Evolutionary conservation across 1,140 invertebrate species (phyloP).

Genomic region (Papilio machaon): DNA sequence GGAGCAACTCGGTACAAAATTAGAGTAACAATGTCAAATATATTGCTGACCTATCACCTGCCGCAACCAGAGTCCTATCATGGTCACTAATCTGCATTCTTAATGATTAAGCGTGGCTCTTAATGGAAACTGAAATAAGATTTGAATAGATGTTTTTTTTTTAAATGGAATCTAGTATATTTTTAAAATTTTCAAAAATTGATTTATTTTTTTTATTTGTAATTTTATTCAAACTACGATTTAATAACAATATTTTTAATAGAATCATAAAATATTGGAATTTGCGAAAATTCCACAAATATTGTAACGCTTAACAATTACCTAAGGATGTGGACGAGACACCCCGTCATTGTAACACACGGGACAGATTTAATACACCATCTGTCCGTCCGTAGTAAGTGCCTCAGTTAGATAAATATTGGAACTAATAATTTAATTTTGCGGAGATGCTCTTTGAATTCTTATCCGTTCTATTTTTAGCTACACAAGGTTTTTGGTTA

Average conservation of each 20-base stretch:
- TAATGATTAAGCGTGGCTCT: no score
- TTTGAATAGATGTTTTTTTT: no score
- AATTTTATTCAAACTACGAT: no score
- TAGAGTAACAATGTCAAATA: background rate
- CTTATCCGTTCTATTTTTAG: conserved; percentile 44
- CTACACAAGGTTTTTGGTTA: background rate
- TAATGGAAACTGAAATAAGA: no score
- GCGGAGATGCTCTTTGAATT: conserved; percentile 49
- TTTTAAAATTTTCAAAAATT: no score
- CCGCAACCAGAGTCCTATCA: no score
- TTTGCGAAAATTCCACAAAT: background rate
- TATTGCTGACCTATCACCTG: no score
- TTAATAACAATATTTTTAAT: background rate
- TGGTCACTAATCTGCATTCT: no score
- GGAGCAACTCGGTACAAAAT: conserved; percentile 17
- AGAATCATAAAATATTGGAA: background rate
- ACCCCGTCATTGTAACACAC: conserved; percentile 43
- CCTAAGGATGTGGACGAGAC: conserved; percentile 33
- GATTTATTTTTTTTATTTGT: no score
- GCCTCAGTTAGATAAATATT: conserved; percentile 56
- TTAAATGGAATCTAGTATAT: no score
- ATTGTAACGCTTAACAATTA: conserved; percentile 22
- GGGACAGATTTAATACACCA: conserved; percentile 57
- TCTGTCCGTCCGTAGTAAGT: conserved; percentile 53
- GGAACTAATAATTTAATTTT: conserved; percentile 61